These are phyloP conservation scores for Epinephelus coioides DNA, from an alignment of 2,797 vertebrate genomes.

Conservation along the genomic window DNA sequence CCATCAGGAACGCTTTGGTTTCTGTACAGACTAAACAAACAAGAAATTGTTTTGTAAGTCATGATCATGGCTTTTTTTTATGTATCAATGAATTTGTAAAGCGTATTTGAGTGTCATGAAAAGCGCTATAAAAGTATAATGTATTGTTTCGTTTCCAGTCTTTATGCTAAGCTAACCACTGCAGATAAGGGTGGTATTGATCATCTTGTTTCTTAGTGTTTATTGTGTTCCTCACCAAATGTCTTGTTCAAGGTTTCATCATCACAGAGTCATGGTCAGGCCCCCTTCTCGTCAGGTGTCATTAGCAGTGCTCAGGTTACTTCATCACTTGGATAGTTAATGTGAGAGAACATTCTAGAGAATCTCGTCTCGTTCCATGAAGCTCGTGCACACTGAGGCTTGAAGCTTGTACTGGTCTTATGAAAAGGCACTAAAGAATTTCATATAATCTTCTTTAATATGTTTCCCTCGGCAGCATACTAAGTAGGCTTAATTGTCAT, in stretches of 20 bases:
- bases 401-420: conserved; percentile 62
- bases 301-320: conserved; percentile 1
- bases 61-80: too few relatives aligned
- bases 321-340: conserved; percentile 12
- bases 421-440: conserved; percentile 76
- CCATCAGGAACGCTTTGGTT: not conserved
- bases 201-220: not conserved
- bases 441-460: conserved; percentile 79
- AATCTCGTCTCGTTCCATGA: conserved; percentile 8
- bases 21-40: conserved; percentile 4
- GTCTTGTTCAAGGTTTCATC: not conserved
- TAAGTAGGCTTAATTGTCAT: conserved; percentile 80
- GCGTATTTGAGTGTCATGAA: not conserved
- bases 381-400: conserved; percentile 51
- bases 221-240: not conserved
- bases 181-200: not conserved
- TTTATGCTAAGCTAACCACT: not conserved
- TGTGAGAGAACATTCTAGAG: conserved; percentile 42
- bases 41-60: too few relatives aligned
- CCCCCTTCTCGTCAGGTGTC: not conserved
- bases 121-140: too few relatives aligned
- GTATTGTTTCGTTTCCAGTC: not conserved
- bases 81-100: too few relatives aligned
- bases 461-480: conserved; percentile 64
- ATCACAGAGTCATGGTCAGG: not conserved